Conservation (phyloP, 1,140 invertebrate genomes). For the Musca vetustissima region DNA sequence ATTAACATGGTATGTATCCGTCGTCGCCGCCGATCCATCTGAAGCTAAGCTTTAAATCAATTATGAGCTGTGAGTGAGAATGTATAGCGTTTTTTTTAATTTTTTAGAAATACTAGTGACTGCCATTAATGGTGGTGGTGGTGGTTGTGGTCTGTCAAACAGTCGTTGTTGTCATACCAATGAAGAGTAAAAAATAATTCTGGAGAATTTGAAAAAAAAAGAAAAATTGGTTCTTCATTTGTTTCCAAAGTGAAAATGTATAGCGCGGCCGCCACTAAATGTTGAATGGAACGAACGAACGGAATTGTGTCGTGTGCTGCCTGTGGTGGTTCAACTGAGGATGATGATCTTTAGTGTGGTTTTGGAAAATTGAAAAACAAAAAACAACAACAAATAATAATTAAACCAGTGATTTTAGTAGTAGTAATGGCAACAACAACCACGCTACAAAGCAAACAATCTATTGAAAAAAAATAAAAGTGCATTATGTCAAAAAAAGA, state of each 20-base stretch:
- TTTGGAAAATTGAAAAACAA: background rate
- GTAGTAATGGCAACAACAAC: background rate
- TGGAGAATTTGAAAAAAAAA: background rate
- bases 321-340: background rate
- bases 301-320: too few species aligned
- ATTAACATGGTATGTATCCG: too few species aligned
- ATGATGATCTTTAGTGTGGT: background rate
- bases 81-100: too few species aligned
- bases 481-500: background rate
- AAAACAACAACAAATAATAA: background rate
- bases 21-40: too few species aligned
- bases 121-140: too few species aligned
- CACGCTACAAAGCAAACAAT: background rate
- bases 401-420: background rate
- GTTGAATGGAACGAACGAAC: background rate
- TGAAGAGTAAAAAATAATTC: slow-evolving; percentile 8
- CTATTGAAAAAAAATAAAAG: slow-evolving; percentile 1
- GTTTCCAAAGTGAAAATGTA: slow-evolving; percentile 13
- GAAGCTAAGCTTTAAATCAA: too few species aligned
- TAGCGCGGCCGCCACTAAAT: background rate
- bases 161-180: too few species aligned
- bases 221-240: background rate
- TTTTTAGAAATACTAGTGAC: too few species aligned
- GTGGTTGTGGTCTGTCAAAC: too few species aligned
- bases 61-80: too few species aligned